These are phyloP conservation scores for Oreortyx pictus DNA, from an alignment of 2,797 vertebrate genomes.

Conservation along the genomic window DNA sequence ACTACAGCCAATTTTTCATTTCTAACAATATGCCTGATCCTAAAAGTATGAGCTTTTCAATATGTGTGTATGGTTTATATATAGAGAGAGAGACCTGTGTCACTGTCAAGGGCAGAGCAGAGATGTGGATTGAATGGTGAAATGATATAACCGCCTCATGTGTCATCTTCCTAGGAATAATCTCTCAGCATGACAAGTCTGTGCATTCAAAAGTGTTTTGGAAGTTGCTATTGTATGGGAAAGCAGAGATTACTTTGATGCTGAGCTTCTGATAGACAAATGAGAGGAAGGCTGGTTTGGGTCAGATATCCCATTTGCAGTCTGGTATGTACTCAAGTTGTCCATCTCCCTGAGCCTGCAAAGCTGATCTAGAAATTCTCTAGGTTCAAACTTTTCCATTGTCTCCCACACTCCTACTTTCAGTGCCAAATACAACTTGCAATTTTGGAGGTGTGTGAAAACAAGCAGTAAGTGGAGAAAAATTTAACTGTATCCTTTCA, in stretches of 20 bases:
- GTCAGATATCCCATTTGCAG: background rate
- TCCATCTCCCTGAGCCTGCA: background rate
- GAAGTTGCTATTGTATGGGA: background rate
- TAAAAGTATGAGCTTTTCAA: background rate
- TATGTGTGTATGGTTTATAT: background rate
- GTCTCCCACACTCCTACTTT: background rate
- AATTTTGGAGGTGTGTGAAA: constrained; percentile 51
- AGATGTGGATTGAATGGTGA: constrained; percentile 42
- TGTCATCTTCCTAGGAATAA: constrained; percentile 43
- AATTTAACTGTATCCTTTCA: background rate
- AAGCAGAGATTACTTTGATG: constrained; percentile 40
- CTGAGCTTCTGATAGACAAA: constrained; percentile 36
- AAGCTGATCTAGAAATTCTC: constrained; percentile 30
- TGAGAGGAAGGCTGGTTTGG: constrained; percentile 14
- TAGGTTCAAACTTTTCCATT: constrained; percentile 36
- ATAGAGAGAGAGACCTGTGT: constrained; percentile 4
- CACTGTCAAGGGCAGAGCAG: constrained; percentile 17
- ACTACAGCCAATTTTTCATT: background rate
- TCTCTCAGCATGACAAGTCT: constrained; percentile 31
- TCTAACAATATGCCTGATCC: background rate
- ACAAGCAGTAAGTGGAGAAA: background rate
- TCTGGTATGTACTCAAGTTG: background rate
- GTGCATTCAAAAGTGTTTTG: constrained; percentile 27
- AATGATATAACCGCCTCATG: background rate
- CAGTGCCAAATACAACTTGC: constrained; percentile 10